These are phyloP conservation scores for Amphimallon solstitiale DNA, from an alignment of 2,888 invertebrate species.

Conservation along the genomic window DNA sequence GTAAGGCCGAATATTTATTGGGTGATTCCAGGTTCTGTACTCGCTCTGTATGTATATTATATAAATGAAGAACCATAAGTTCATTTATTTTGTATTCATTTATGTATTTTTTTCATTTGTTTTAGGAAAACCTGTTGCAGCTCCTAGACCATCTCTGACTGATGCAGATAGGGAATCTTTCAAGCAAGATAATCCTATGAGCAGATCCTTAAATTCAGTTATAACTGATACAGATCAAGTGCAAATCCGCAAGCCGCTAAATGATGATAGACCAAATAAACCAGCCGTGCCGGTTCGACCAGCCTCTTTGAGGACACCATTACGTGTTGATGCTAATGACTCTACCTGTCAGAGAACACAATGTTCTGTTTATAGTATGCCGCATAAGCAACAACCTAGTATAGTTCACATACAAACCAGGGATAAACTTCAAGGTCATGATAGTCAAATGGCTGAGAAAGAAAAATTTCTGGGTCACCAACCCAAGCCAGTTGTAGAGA, in stretches of 20 bases:
- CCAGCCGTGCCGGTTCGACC: slow-evolving; percentile 86
- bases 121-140: slow-evolving; percentile 63
- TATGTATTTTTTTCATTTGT: slow-evolving; percentile 19
- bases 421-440: slow-evolving; percentile 58
- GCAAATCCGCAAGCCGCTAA: slow-evolving; percentile 64
- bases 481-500: slow-evolving; percentile 50
- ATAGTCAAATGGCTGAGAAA: slow-evolving; percentile 61
- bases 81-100: slow-evolving; percentile 45
- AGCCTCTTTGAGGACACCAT: slow-evolving; percentile 67
- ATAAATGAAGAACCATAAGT: slow-evolving; percentile 26
- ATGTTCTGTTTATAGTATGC: slow-evolving; percentile 71
- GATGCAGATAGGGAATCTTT: slow-evolving; percentile 46
- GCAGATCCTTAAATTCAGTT: slow-evolving; percentile 50
- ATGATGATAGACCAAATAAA: slow-evolving; percentile 67
- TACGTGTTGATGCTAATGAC: slow-evolving; percentile 65
- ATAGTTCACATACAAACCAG: slow-evolving; percentile 64
- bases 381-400: slow-evolving; percentile 79
- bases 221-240: slow-evolving; percentile 61
- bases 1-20: too few relatives aligned
- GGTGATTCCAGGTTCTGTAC: too few relatives aligned
- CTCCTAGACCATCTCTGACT: slow-evolving; percentile 64
- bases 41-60: too few relatives aligned
- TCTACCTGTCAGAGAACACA: slow-evolving; percentile 73
- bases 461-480: slow-evolving; percentile 60
- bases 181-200: slow-evolving; percentile 47